Base-by-base conservation (phyloP, 2,797 vertebrate species). In the Poecile montanus region DNA sequence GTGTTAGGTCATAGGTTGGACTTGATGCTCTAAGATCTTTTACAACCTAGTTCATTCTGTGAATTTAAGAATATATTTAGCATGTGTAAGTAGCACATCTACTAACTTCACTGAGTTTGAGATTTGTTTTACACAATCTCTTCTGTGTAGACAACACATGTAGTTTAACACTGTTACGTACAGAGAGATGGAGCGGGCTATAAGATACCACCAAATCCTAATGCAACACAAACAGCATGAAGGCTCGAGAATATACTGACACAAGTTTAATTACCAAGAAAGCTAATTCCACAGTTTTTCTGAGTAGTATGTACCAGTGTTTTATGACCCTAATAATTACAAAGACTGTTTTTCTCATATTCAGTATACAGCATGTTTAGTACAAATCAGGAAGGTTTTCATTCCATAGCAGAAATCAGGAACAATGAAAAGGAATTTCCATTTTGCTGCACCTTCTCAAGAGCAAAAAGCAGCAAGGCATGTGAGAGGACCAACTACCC, bases 171-270 rank as follows among this genome's bases (percentile, higher is more conserved):
- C 29, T 63, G 13, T 32, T 32, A 67, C 30, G 76, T 71, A 25
- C 0, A 12, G 13, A 79, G 27, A 65, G 19, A 62, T 6, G 5
- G 32, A 89, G 67, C 2, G 12, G 54, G 58, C 16, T 44, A 36
- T 44, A 78, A 42, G 25, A 48, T 40, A 67, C 56, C 12, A 72
- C 13, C 25, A 62, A 70, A 66, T 19, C 16, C 40, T 62, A 82
- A 66, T 2, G 11, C 44, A 60, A 44, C 14, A 66, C 0, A 1
- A 88, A 72, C 1, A 3, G 11, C 38, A 40, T 5, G 38, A 40
- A 48, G n/a, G 26, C 23, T 89, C 30, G 53, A 47, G 32, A 92
- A 60, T n/a, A 85, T 13, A 42, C 2, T 42, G 22, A 25, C 29
- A 62, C 4, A 16, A 44, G n/a, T 51, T 72, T 50, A 90, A 60